Percentiles rank a stretch among this genome's conserved stretches.
Conservation (phyloP, 2,888 invertebrate genomes). For the Nycteola revayana region DNA sequence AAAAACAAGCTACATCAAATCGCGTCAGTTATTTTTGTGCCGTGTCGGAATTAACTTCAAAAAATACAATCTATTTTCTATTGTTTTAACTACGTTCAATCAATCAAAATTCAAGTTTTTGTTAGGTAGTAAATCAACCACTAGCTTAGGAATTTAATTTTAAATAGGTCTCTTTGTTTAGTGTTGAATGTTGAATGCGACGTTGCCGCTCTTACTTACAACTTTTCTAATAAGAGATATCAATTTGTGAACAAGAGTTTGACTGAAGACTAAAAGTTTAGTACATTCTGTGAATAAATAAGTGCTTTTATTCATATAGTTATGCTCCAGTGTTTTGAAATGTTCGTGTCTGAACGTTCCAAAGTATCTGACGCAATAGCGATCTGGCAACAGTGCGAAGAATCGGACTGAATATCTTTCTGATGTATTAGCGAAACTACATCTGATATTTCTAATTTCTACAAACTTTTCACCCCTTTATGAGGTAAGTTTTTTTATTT, state of each 20-base stretch:
- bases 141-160: no score
- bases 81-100: conserved; percentile 9
- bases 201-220: conserved; percentile 65
- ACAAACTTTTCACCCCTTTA: conserved; percentile 48
- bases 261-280: conserved; percentile 6
- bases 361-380: conserved; percentile 77
- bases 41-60: conserved; percentile 31
- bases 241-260: no score
- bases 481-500: conserved; percentile 60
- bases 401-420: conserved; percentile 61
- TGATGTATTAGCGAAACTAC: conserved; percentile 60
- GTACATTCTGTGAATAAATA: conserved; percentile 26
- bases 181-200: conserved; percentile 50
- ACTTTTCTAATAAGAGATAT: conserved; percentile 37
- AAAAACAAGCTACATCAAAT: conserved; percentile 53
- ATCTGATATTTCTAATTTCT: conserved; percentile 45
- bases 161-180: conserved; percentile 35
- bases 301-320: conserved; percentile 43
- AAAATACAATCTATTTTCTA: conserved; percentile 15
- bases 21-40: conserved; percentile 47
- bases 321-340: conserved; percentile 68
- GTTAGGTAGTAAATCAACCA: neutral
- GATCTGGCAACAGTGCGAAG: conserved; percentile 75
- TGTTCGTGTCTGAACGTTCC: conserved; percentile 68
- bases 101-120: conserved; percentile 4